These are phyloP conservation scores for Brachionus calyciflorus DNA, from an alignment of 1,140 invertebrate species.

Conservation along the genomic window DNA sequence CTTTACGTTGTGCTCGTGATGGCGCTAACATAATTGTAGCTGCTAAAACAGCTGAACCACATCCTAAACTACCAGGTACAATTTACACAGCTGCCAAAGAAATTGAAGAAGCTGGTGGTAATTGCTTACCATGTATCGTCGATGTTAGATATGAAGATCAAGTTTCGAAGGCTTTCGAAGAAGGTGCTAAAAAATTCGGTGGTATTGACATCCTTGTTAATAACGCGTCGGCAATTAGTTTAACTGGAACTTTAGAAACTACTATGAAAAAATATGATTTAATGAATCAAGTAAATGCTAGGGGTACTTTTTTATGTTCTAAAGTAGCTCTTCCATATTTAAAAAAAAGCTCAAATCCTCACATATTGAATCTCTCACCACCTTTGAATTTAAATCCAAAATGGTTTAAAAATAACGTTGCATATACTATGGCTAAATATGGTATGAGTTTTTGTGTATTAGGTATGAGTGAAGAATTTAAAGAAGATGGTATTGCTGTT, in stretches of 20 bases:
- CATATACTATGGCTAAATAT: constrained; percentile 97
- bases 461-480: constrained; percentile 90
- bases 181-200: constrained; percentile 84
- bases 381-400: constrained; percentile 81
- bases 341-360: constrained; percentile 75
- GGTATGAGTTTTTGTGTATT: constrained; percentile 98
- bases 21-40: constrained; percentile 85
- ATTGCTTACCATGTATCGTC: constrained; percentile 84
- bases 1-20: constrained; percentile 71
- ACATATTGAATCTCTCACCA: constrained; percentile 92
- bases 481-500: constrained; percentile 77
- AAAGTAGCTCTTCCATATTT: constrained; percentile 86
- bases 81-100: constrained; percentile 95
- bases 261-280: constrained; percentile 77
- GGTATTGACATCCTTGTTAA: constrained; percentile 90
- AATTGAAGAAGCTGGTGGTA: constrained; percentile 84
- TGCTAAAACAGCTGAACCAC: constrained; percentile 89
- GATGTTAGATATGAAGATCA: constrained; percentile 75
- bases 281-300: constrained; percentile 60
- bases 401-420: constrained; percentile 90
- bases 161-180: constrained; percentile 77
- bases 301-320: constrained; percentile 66
- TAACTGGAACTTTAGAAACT: constrained; percentile 79
- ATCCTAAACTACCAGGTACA: constrained; percentile 95
- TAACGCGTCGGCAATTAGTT: constrained; percentile 91